A percentile compares a stretch with the other conserved stretches of the same genome.
phyloP scores from a whole-genome alignment of 2,797 vertebrate genomes.

The Poeciliopsis infans region DNA sequence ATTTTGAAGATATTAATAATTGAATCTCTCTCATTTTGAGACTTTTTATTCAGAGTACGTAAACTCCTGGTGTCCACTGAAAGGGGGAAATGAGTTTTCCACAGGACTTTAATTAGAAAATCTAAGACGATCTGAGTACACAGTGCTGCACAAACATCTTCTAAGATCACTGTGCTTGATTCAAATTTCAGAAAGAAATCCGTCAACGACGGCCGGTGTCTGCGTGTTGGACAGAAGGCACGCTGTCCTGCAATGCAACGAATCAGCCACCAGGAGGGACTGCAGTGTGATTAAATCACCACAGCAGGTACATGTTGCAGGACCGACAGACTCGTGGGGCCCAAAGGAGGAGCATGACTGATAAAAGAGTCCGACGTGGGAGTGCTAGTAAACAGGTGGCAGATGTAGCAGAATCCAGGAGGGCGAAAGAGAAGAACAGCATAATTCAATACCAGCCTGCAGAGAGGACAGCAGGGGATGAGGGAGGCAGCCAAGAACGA shows the following conservation, averaged over 20 bases:
- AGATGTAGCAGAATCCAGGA: constrained; percentile 61
- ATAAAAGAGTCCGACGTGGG: constrained; percentile 65
- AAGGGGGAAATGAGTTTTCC: neutral
- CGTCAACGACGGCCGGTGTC: constrained; percentile 33
- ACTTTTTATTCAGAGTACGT: no score
- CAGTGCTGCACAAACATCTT: constrained; percentile 32
- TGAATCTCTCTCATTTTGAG: no score
- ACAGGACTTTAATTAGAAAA: neutral
- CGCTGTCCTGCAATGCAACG: constrained; percentile 35
- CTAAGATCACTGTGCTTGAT: constrained; percentile 40
- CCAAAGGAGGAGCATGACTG: constrained; percentile 43
- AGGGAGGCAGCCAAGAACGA: constrained; percentile 64
- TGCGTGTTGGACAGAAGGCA: constrained; percentile 24
- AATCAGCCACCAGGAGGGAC: constrained; percentile 56
- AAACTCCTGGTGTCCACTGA: no score
- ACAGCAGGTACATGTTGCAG: constrained; percentile 39
- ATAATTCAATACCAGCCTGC: constrained; percentile 80
- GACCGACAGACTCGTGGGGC: constrained; percentile 32
- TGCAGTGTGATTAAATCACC: constrained; percentile 6
- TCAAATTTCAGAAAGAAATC: constrained; percentile 27
- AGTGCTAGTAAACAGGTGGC: constrained; percentile 80
- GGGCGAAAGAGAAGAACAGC: constrained; percentile 75
- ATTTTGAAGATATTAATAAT: no score
- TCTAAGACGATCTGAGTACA: constrained; percentile 3
- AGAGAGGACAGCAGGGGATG: constrained; percentile 46